These are phyloP conservation scores for Noctilio leporinus DNA, from an alignment of 2,113 vertebrate species.

Conservation along the genomic window DNA sequence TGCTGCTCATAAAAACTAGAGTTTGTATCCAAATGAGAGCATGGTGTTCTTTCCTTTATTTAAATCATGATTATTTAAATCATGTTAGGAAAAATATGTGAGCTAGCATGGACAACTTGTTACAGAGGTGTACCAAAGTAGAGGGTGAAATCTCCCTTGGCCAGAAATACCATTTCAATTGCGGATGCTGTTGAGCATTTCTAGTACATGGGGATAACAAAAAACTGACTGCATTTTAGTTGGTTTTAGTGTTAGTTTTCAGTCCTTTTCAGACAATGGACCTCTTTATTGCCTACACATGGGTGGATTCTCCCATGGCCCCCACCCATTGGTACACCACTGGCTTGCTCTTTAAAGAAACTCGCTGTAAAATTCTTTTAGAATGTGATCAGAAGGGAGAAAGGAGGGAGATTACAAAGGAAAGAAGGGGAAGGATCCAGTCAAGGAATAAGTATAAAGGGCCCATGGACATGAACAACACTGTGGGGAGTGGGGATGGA, in stretches of 20 bases:
- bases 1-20: background rate
- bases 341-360: background rate
- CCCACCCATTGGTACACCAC: background rate
- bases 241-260: conserved; percentile 13
- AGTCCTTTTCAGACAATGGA: background rate
- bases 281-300: background rate
- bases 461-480: no score
- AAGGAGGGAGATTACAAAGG: no score
- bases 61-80: conserved; percentile 32
- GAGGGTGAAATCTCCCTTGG: background rate
- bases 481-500: no score
- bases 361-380: background rate
- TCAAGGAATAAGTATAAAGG: no score
- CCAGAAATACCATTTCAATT: background rate
- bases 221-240: background rate
- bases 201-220: conserved; percentile 13
- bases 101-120: background rate
- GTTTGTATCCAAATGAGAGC: conserved; percentile 19
- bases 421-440: no score
- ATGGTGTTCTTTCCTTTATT: background rate
- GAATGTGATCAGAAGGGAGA: no score
- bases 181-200: background rate
- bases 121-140: background rate
- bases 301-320: background rate
- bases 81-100: conserved; percentile 23